phyloP scores from a whole-genome alignment of 2,888 invertebrate genomes.

The Trissoscelio sp. region DNA sequence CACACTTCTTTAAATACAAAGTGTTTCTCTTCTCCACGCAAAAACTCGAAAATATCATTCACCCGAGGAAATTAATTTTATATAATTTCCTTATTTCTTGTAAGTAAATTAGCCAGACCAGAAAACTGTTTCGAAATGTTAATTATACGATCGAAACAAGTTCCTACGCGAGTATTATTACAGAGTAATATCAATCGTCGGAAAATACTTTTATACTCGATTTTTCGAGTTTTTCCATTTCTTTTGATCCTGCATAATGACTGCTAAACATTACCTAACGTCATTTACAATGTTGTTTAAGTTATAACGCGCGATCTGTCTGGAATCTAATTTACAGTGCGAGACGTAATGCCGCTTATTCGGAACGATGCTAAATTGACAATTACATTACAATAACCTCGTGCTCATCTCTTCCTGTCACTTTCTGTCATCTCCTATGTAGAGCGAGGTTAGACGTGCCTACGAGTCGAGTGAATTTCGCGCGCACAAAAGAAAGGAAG shows the following conservation, averaged over 20 bases:
- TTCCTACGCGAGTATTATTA: conserved; percentile 7
- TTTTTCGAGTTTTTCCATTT: conserved; percentile 11
- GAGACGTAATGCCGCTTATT: conserved; percentile 58
- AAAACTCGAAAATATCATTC: background rate
- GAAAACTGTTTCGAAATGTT: conserved; percentile 21
- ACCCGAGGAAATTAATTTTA: conserved; percentile 20
- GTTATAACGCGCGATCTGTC: conserved; percentile 33
- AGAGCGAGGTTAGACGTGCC: conserved; percentile 65
- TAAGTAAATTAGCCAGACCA: background rate
- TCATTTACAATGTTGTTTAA: conserved; percentile 46
- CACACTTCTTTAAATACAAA: too few species aligned
- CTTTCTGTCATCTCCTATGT: conserved; percentile 66
- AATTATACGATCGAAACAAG: conserved; percentile 29
- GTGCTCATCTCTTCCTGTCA: conserved; percentile 63
- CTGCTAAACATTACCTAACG: conserved; percentile 21
- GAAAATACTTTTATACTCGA: conserved; percentile 11
- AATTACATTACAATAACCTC: conserved; percentile 59
- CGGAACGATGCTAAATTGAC: conserved; percentile 32
- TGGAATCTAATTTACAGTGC: conserved; percentile 41
- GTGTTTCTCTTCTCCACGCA: too few species aligned
- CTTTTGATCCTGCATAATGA: background rate
- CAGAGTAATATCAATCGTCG: background rate
- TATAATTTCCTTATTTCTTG: conserved; percentile 27
- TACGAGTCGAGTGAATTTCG: conserved; percentile 53
- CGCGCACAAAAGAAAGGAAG: conserved; percentile 56